These are phyloP conservation scores for Clupea harengus DNA, from an alignment of 2,113 vertebrate species.

Conservation along the genomic window DNA sequence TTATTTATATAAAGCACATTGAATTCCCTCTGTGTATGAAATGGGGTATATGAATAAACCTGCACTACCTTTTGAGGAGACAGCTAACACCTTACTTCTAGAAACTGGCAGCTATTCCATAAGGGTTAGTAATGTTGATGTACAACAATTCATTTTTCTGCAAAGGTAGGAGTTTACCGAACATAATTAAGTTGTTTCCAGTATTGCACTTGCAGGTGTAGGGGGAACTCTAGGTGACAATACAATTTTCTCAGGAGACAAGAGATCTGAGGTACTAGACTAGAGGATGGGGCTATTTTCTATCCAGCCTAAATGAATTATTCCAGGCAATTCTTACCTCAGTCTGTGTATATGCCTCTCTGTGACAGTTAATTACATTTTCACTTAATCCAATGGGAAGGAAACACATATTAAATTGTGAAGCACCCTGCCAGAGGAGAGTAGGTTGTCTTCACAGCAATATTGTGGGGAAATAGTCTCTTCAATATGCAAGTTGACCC, in stretches of 20 bases:
- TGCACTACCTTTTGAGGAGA: too few relatives aligned
- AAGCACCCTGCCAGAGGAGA: constrained; percentile 3
- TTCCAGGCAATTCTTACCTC: constrained; percentile 29
- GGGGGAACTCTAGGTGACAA: not conserved
- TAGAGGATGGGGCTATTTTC: not conserved
- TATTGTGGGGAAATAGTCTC: not conserved
- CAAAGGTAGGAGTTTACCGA: not conserved
- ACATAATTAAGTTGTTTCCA: not conserved
- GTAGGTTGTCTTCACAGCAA: constrained; percentile 23
- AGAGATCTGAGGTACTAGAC: not conserved
- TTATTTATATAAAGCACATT: too few relatives aligned
- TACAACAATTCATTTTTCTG: not conserved
- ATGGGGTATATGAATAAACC: too few relatives aligned
- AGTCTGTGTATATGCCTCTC: constrained; percentile 35
- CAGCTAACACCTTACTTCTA: not conserved
- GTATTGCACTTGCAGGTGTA: not conserved
- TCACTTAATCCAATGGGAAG: constrained; percentile 23
- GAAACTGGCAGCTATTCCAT: not conserved
- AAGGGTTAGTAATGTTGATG: not conserved
- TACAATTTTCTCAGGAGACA: not conserved
- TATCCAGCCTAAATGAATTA: constrained; percentile 12
- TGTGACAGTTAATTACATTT: constrained; percentile 32
- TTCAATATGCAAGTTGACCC: not conserved
- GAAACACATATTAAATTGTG: constrained; percentile 20
- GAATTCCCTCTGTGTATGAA: too few relatives aligned